Evolutionary conservation across 2,888 invertebrate species (phyloP).

Genomic region (Myopa tessellatipennis): DNA sequence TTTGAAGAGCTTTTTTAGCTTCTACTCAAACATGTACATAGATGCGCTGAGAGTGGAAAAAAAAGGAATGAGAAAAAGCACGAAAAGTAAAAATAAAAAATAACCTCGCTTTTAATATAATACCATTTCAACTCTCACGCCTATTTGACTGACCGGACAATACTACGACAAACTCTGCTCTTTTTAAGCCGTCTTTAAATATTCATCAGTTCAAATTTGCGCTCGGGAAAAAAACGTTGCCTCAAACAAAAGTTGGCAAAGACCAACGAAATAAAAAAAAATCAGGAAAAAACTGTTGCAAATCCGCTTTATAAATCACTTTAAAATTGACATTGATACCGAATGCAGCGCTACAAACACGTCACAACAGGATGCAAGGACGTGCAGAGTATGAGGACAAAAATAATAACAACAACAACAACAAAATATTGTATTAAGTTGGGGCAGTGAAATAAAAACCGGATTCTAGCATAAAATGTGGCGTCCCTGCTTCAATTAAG

Average conservation of each 20-base stretch:
- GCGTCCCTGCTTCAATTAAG: background rate
- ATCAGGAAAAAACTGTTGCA: background rate
- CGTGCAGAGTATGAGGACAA: background rate
- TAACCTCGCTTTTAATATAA: too few relatives aligned
- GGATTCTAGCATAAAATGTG: too few relatives aligned
- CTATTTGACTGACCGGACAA: background rate
- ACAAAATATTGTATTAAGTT: too few relatives aligned
- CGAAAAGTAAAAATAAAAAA: too few relatives aligned
- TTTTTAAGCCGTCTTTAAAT: slow-evolving; percentile 26
- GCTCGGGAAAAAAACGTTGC: background rate
- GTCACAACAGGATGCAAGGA: slow-evolving; percentile 5
- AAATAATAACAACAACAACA: background rate
- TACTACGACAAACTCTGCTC: background rate
- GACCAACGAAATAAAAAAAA: background rate
- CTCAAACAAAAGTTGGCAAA: background rate
- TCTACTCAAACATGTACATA: too few relatives aligned
- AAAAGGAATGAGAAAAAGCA: too few relatives aligned
- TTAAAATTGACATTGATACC: slow-evolving; percentile 35
- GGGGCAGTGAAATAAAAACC: too few relatives aligned
- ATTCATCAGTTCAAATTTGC: slow-evolving; percentile 11
- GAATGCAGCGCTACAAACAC: slow-evolving; percentile 22
- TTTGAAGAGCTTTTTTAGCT: too few relatives aligned
- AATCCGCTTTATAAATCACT: slow-evolving; percentile 32
- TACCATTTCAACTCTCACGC: too few relatives aligned
- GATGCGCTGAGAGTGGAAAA: too few relatives aligned